A percentile compares a stretch with the other conserved stretches of the same genome.
Conservation (phyloP, 2,113 vertebrate genomes). For the Pygoscelis antarcticus region DNA sequence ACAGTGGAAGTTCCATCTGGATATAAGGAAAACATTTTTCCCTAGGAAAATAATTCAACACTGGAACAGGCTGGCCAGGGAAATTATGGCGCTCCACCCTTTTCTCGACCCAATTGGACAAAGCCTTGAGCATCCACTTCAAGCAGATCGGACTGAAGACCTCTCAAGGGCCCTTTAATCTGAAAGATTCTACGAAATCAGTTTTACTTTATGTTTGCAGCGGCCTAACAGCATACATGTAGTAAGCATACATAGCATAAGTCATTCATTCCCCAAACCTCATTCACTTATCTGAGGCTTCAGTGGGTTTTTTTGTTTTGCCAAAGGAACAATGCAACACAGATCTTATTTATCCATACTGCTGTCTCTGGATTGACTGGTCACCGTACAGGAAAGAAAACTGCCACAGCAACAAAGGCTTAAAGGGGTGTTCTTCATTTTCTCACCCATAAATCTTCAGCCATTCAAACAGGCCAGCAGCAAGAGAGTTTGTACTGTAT, state of each 20-base stretch:
- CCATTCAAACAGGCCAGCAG: background rate
- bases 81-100: background rate
- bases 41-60: background rate
- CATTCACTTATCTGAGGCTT: background rate
- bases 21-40: background rate
- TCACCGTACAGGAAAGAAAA: background rate
- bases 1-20: background rate
- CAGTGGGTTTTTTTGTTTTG: background rate
- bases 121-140: background rate
- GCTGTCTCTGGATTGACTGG: background rate
- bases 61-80: background rate
- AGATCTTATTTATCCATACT: background rate
- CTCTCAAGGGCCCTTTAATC: background rate
- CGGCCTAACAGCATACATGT: background rate
- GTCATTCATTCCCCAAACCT: background rate
- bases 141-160: background rate
- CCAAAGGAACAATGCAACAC: background rate
- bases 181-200: background rate
- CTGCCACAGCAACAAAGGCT: background rate
- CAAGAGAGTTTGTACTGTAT: background rate
- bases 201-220: background rate
- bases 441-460: background rate
- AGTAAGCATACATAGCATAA: background rate
- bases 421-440: background rate
- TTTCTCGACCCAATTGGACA: background rate